Percentiles rank a stretch among this genome's conserved stretches.
phyloP scores from a whole-genome alignment of 2,797 vertebrate species.

The Sebastes nivosus region DNA sequence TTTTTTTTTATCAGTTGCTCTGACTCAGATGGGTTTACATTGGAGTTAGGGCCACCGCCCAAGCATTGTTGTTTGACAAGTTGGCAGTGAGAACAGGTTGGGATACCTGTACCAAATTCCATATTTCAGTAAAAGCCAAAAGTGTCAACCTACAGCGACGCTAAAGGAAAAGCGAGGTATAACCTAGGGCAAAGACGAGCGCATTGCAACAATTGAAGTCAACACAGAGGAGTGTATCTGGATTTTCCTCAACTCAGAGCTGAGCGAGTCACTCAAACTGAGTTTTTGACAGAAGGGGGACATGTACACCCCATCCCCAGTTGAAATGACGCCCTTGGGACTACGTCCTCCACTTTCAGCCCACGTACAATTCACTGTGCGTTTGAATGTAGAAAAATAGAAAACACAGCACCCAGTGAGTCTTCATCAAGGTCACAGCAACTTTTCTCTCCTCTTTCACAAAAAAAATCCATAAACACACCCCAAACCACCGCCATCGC shows the following conservation, averaged over 20 bases:
- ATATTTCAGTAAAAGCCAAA: neutral
- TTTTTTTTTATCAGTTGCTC: neutral
- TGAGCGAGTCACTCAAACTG: neutral
- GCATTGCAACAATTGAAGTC: neutral
- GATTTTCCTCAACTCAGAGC: neutral
- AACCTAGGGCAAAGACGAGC: neutral
- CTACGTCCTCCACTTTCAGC: neutral
- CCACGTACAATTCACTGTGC: slow-evolving; percentile 1
- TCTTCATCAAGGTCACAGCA: slow-evolving; percentile 65
- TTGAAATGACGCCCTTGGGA: neutral
- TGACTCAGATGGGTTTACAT: neutral
- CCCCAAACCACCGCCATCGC: neutral
- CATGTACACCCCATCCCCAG: neutral
- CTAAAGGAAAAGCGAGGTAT: neutral
- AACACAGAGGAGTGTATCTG: neutral
- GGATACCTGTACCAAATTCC: no score
- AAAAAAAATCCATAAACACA: slow-evolving; percentile 44
- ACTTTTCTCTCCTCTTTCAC: slow-evolving; percentile 52
- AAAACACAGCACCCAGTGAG: slow-evolving; percentile 34
- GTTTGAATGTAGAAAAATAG: slow-evolving; percentile 15
- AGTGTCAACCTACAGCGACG: neutral
- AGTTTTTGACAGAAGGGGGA: neutral
- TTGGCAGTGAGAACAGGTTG: neutral
- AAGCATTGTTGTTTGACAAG: neutral
- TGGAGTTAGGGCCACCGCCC: neutral